Base-by-base conservation (phyloP, 1,140 invertebrate species). In the Dendrolimus punctatus region DNA sequence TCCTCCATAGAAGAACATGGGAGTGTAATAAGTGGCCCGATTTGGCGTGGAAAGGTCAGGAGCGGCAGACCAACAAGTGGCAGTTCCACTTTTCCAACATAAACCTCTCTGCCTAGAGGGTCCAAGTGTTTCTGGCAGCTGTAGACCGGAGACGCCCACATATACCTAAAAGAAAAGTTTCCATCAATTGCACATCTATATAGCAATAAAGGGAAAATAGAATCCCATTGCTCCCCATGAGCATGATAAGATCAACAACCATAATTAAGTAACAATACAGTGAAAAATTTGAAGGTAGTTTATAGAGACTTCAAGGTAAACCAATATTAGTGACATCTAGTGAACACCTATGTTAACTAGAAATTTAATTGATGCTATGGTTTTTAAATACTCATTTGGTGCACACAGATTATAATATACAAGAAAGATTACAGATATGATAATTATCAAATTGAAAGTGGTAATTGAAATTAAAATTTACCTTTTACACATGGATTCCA, bases 401-500 rank as follows among this genome's bases (percentile, higher is more conserved):
- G 23, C 23, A 23, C 1, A 23, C 23, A 23, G 23, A 3, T 23
- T 23, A 2, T 23, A 23, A 23, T 23, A 23, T 23, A 23, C 23
- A 23, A 23, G 23, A 23, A 23, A 23, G 23, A 23, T 1, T 23
- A 23, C 3, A 23, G 23, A 23, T 23, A 23, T 23, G 23, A 23
- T 23, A 23, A 23, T 23, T 23, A 23, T 1, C 23, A 23, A 23
- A 1, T 23, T 23, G 3, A 1, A 23, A 23, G 23, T 23, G 23
- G 23, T 3, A 23, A 23, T 1, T 40, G 36, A 39, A 54, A 49
- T 39, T 42, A 2, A 44, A n/a, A 43, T 37, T 53, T 65, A 83
- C 81, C 76, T 76, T 60, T 73, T 80, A 49, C 82, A 85, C 68
- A 83, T 73, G 0, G 78, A 59, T 38, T 81, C 80, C 46, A 85